Evolutionary conservation across 2,797 vertebrate species (phyloP), one percentile per base, ranked within the genome.

Genomic region (Perdix hodgsoniae): DNA sequence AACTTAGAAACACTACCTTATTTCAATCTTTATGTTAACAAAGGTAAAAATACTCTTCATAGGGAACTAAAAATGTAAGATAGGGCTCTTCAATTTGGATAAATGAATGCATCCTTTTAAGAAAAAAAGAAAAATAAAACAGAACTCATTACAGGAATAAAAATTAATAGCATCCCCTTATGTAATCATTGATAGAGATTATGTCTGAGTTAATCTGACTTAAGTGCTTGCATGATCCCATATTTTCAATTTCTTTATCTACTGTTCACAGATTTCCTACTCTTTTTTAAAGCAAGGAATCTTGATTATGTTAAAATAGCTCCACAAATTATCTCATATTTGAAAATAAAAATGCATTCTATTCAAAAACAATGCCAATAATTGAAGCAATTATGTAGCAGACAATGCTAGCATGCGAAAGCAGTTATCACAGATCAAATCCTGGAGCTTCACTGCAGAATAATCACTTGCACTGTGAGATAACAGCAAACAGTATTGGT

Each of bases 281-380:
- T 47, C 31, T 70, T 37, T 64, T 60, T 76, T 18, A 4, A 60
- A 79, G 39, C 4, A 60, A 86, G 33, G 59, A 67, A 60, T 76
- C 33, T 45, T 79, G 14, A 40, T 84, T 69, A 19, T 63, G 72
- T 17, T 85, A 66, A 89, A 87, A 69, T 9, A 86, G n/a, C 24
- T 75, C 16, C 24, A 31, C 24, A 23, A 88, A 93, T 44, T 8
- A 80, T 31, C 61, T 91, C 59, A 54, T 29, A 90, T 79, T 91
- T 82, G 64, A 82, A 94, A 93, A 96, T 57, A 93, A 90, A 88
- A 71, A 0, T 35, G 64, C 44, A 42, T 82, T 84, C 67, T 7
- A 75, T 83, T 94, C 72, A n/a, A 71, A 91, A 31, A 84, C 73
- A 86, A 85, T 72, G n/a, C 19, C 31, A 86, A 54, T 91, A 88